A percentile compares a stretch with the other conserved stretches of the same genome.
These are phyloP conservation scores for Embidobia sp. DNA, from an alignment of 2,888 invertebrate species.

Conservation along the genomic window DNA sequence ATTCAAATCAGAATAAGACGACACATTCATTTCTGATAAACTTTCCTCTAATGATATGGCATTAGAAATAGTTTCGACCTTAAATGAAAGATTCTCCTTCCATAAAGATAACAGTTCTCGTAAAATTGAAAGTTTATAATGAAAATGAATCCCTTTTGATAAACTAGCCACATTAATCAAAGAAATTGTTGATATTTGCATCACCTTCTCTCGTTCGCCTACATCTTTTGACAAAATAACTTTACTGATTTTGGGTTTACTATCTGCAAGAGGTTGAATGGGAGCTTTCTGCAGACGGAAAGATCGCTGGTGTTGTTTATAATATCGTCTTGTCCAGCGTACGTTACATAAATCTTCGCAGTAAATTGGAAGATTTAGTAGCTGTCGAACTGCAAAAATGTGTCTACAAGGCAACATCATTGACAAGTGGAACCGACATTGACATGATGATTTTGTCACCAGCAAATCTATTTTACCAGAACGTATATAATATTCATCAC, in stretches of 20 bases:
- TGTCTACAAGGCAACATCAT: background rate
- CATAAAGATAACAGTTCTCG: background rate
- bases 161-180: background rate
- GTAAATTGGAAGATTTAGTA: background rate
- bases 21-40: background rate
- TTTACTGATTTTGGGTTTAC: background rate
- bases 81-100: background rate
- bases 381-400: background rate
- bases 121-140: slow-evolving; percentile 8
- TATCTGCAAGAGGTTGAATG: background rate
- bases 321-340: slow-evolving; percentile 3
- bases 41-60: background rate
- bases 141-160: background rate
- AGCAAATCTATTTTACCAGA: background rate
- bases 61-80: background rate
- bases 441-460: background rate
- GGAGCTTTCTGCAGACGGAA: too few species aligned
- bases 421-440: background rate
- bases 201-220: background rate
- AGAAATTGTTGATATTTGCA: background rate
- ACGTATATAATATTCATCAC: background rate
- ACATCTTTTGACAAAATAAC: background rate
- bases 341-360: background rate
- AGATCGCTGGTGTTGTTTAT: background rate
- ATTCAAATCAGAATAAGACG: background rate